Percentiles rank a stretch among this genome's conserved stretches.
phyloP scores from a whole-genome alignment of 2,797 vertebrate genomes.

The Harpagifer antarcticus region DNA sequence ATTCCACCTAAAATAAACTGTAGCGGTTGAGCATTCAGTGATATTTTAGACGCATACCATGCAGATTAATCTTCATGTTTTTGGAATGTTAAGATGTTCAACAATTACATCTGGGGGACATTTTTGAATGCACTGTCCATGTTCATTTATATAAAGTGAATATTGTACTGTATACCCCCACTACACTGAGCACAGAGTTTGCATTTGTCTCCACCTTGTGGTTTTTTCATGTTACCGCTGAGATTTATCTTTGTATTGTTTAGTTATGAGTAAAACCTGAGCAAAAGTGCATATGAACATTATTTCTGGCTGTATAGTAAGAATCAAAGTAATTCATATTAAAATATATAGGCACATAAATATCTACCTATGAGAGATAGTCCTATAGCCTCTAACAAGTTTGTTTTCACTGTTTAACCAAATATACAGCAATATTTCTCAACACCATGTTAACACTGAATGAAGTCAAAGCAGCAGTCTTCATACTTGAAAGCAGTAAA shows the following conservation, averaged over 20 bases:
- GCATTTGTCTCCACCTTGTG: conserved; percentile 56
- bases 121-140: not conserved
- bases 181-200: not conserved
- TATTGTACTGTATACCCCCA: not conserved
- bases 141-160: not conserved
- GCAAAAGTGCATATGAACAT: not conserved
- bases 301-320: not conserved
- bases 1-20: not conserved
- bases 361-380: not conserved
- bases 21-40: not conserved
- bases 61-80: not conserved
- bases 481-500: not conserved
- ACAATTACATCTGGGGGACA: not conserved
- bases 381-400: not conserved
- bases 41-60: not conserved
- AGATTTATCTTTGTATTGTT: not conserved
- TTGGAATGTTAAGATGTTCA: not conserved
- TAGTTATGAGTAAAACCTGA: conserved; percentile 1
- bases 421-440: not conserved
- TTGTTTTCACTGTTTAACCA: not conserved
- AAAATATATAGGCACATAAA: conserved; percentile 14
- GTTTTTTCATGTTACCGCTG: not conserved
- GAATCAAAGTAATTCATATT: conserved; percentile 10
- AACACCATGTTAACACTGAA: not conserved
- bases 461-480: conserved; percentile 7